These are phyloP conservation scores for Calcarius ornatus DNA, from an alignment of 2,113 vertebrate species.

Conservation along the genomic window DNA sequence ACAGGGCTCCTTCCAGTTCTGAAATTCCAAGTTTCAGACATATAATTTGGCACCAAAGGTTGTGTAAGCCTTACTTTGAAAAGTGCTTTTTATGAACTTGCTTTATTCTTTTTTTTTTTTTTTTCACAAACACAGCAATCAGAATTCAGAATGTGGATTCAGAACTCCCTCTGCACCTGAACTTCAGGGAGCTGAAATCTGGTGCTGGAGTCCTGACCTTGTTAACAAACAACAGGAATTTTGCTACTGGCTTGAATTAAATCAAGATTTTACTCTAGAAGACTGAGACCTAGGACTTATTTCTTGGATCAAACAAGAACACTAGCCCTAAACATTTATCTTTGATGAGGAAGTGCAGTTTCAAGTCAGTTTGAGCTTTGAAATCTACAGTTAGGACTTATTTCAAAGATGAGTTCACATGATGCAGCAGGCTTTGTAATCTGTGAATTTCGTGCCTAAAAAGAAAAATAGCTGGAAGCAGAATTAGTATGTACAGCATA, in stretches of 20 bases:
- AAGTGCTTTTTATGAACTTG: not conserved
- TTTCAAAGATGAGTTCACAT: slow-evolving; percentile 50
- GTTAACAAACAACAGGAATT: slow-evolving; percentile 49
- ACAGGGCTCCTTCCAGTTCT: not conserved
- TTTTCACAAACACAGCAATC: not conserved
- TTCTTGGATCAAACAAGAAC: slow-evolving; percentile 53
- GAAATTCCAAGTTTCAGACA: not conserved
- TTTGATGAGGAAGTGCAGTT: slow-evolving; percentile 46
- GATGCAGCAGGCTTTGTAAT: slow-evolving; percentile 32
- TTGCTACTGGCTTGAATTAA: slow-evolving; percentile 52
- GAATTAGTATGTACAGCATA: slow-evolving; percentile 59
- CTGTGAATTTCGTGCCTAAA: slow-evolving; percentile 34
- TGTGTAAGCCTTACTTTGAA: not conserved
- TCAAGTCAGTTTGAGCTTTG: slow-evolving; percentile 29
- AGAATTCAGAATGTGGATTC: slow-evolving; percentile 12
- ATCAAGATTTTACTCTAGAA: slow-evolving; percentile 29
- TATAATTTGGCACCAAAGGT: not conserved
- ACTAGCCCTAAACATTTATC: slow-evolving; percentile 45
- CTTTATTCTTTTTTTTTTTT: not conserved
- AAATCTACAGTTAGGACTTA: not conserved
- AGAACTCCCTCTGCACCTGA: not conserved
- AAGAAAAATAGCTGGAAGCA: slow-evolving; percentile 46
- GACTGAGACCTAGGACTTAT: not conserved
- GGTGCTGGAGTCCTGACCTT: not conserved
- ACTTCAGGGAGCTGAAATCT: slow-evolving; percentile 29